phyloP scores from a whole-genome alignment of 2,888 invertebrate genomes.

The Bimastos eiseni region DNA sequence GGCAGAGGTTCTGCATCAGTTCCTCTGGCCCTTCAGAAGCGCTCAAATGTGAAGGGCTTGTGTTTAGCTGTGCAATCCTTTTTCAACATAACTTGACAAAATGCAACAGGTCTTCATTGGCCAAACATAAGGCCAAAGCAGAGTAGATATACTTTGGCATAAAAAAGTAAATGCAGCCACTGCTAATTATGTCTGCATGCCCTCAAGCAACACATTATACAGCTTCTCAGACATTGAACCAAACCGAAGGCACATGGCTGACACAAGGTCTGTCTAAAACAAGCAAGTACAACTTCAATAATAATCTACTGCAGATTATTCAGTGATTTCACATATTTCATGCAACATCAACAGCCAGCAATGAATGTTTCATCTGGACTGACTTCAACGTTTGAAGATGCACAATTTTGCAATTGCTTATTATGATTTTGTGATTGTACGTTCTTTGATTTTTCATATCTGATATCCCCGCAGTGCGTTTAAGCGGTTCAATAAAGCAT shows the following conservation, averaged over 20 bases:
- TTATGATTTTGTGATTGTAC: no score
- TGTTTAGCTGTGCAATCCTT: background rate
- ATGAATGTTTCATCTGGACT: background rate
- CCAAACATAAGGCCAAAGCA: slow-evolving; percentile 2
- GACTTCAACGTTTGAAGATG: background rate
- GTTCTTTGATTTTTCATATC: no score
- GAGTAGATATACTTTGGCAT: background rate
- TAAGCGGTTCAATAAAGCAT: no score
- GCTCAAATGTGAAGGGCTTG: background rate
- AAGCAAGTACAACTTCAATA: background rate
- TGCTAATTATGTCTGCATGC: background rate
- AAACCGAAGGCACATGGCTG: slow-evolving; percentile 13
- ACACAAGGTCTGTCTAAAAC: background rate
- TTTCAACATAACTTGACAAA: background rate
- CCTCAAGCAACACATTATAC: slow-evolving; percentile 3
- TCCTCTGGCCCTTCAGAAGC: background rate
- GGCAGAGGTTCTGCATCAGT: background rate
- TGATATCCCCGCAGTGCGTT: no score
- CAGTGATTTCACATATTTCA: background rate
- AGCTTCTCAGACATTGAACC: background rate
- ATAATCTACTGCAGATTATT: background rate
- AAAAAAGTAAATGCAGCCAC: background rate
- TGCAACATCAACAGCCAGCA: background rate
- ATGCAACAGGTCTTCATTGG: background rate
- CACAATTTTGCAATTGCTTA: no score